Conservation (phyloP, 2,888 invertebrate species). For the Gnatocerus cornutus region DNA sequence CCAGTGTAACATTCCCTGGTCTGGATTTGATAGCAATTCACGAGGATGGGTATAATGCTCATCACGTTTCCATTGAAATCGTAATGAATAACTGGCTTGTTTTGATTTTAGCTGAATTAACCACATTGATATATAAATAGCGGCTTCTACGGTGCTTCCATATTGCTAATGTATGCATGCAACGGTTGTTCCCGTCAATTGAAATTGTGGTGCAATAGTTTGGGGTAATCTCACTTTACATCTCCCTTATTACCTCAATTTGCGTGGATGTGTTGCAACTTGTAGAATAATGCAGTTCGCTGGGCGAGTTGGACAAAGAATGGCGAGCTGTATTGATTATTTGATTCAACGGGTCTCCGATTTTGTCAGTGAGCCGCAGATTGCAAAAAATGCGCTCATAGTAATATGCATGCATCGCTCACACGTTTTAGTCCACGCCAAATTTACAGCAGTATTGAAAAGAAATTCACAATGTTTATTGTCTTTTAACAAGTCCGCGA, state of each 20-base stretch:
- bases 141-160: conserved; percentile 24
- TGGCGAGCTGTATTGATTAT: conserved; percentile 54
- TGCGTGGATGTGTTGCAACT: conserved; percentile 28
- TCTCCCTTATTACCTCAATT: conserved; percentile 24
- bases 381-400: conserved; percentile 29
- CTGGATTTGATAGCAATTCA: conserved; percentile 22
- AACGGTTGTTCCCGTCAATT: conserved; percentile 23
- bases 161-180: conserved; percentile 23
- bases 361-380: conserved; percentile 41
- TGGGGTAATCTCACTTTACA: conserved; percentile 29
- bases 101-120: conserved; percentile 39
- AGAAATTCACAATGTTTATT: no score
- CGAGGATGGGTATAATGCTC: conserved; percentile 15
- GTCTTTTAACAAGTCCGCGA: no score
- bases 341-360: conserved; percentile 47
- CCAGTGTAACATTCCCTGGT: conserved; percentile 18
- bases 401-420: conserved; percentile 20
- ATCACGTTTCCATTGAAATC: conserved; percentile 38
- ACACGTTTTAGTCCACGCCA: not conserved
- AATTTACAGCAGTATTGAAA: no score
- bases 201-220: conserved; percentile 28
- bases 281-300: conserved; percentile 40
- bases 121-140: conserved; percentile 41
- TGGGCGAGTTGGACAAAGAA: conserved; percentile 50
- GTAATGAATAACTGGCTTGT: conserved; percentile 37